Evolutionary conservation across 1,140 invertebrate genomes (phyloP).

Genomic region (Drosophila pruinosa): DNA sequence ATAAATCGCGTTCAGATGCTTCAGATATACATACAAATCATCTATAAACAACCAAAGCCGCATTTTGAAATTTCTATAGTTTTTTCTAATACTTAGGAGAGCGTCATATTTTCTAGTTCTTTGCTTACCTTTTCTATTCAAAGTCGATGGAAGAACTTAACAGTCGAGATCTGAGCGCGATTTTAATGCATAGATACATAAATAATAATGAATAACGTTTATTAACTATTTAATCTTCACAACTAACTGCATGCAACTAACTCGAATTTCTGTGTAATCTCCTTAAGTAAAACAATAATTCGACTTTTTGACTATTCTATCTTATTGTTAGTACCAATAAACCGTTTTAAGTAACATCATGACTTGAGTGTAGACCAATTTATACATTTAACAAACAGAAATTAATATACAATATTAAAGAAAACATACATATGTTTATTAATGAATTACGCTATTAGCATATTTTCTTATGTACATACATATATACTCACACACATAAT

Average conservation of each 20-base stretch:
- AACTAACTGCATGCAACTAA: slow-evolving; percentile 68
- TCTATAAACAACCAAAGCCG: slow-evolving; percentile 30
- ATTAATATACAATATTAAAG: slow-evolving; percentile 21
- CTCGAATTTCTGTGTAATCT: slow-evolving; percentile 76
- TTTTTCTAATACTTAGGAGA: neutral
- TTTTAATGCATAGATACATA: slow-evolving; percentile 5
- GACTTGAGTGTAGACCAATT: slow-evolving; percentile 80
- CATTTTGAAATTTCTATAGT: slow-evolving; percentile 9
- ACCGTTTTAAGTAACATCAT: slow-evolving; percentile 57
- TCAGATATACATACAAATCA: neutral
- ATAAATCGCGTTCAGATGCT: slow-evolving; percentile 5
- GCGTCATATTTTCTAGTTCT: neutral
- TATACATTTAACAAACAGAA: slow-evolving; percentile 53
- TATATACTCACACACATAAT: slow-evolving; percentile 32
- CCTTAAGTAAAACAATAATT: slow-evolving; percentile 38
- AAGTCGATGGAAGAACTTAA: neutral
- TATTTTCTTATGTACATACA: slow-evolving; percentile 74
- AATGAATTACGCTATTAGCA: slow-evolving; percentile 63
- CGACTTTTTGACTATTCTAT: slow-evolving; percentile 22
- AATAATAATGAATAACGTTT: slow-evolving; percentile 14
- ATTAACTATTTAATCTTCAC: slow-evolving; percentile 30
- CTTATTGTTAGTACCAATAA: slow-evolving; percentile 53
- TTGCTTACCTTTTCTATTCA: neutral
- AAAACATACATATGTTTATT: slow-evolving; percentile 12
- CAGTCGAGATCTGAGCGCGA: slow-evolving; percentile 18